A percentile compares a stretch with the other conserved stretches of the same genome.
Evolutionary conservation across 2,888 invertebrate species (phyloP).

Genomic region (Plutella xylostella): DNA sequence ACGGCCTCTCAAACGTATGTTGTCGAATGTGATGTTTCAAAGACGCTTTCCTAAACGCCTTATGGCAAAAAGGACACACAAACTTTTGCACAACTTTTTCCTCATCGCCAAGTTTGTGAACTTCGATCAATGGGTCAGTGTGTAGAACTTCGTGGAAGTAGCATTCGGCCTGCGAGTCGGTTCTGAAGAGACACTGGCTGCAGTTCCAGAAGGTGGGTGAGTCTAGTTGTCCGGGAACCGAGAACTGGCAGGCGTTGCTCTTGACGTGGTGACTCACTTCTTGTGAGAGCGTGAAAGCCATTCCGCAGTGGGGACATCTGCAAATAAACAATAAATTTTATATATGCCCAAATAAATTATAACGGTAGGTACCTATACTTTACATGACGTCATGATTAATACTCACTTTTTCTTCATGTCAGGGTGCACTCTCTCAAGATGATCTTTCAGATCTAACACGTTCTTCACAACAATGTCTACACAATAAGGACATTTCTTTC

Average conservation of each 20-base stretch:
- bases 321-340: conserved; percentile 21
- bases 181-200: conserved; percentile 71
- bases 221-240: conserved; percentile 23
- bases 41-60: conserved; percentile 73
- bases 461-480: conserved; percentile 53
- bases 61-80: conserved; percentile 76
- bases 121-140: conserved; percentile 43
- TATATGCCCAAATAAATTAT: background rate
- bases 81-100: conserved; percentile 57
- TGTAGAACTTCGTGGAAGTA: conserved; percentile 81
- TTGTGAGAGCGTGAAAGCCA: conserved; percentile 76
- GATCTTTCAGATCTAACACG: conserved; percentile 70
- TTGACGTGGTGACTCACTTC: conserved; percentile 80
- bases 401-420: conserved; percentile 73
- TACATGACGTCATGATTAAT: background rate
- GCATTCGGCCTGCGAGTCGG: conserved; percentile 76
- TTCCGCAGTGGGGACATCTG: conserved; percentile 80
- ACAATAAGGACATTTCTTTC: conserved; percentile 73
- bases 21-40: conserved; percentile 76
- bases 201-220: conserved; percentile 64
- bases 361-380: background rate
- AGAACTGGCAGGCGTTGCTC: conserved; percentile 67
- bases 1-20: conserved; percentile 82
- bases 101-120: conserved; percentile 28
- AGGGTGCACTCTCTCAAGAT: conserved; percentile 72